Evolutionary conservation across 1,140 invertebrate species (phyloP), one percentile per base, ranked within the genome.

Genomic region (Tetranychus urticae): DNA sequence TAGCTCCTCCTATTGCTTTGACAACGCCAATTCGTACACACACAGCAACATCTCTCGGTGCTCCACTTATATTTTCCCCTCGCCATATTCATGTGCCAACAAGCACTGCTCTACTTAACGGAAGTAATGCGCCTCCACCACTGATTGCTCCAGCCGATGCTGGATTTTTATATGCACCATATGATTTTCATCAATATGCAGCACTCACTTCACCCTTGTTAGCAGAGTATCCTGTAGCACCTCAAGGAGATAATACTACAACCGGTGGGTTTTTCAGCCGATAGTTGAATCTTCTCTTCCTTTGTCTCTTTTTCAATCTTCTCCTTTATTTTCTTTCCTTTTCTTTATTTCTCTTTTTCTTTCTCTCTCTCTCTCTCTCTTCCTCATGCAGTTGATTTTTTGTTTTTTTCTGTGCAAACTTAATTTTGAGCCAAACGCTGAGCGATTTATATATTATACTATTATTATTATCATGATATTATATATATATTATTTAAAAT

Each of bases 151-250:
- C 64, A 13, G 62, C 64, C 7, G 65, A 64, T n/a, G 66, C 61
- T 50, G 64, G 61, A 14, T 77, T 84, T 66, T 80, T 84, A 67
- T 84, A 84, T 73, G 78, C 81, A 14, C 85, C 86, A 1, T 90
- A 88, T 69, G 86, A 88, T 66, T 88, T 88, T 74, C 80, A 82
- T 69, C 88, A 88, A 71, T 90, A 89, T 73, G 84, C 86, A 23
- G 85, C 86, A 45, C 76, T 89, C 60, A 79, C 81, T 39, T 81
- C 81, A 39, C 85, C 86, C 61, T 78, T 89, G 66, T 79, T 88
- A 68, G 82, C 84, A 67, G 86, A 87, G 71, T 88, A 88, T 77
- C 80, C 84, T 67, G 78, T 80, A 67, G 76, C 80, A 69, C 78
- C 81, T 61, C 85, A 90, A 78, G 59, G 46, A 50, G 59, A 60